A percentile compares a stretch with the other conserved stretches of the same genome.
Evolutionary conservation across 2,113 vertebrate species (phyloP).

Genomic region (Indicator maculatus): DNA sequence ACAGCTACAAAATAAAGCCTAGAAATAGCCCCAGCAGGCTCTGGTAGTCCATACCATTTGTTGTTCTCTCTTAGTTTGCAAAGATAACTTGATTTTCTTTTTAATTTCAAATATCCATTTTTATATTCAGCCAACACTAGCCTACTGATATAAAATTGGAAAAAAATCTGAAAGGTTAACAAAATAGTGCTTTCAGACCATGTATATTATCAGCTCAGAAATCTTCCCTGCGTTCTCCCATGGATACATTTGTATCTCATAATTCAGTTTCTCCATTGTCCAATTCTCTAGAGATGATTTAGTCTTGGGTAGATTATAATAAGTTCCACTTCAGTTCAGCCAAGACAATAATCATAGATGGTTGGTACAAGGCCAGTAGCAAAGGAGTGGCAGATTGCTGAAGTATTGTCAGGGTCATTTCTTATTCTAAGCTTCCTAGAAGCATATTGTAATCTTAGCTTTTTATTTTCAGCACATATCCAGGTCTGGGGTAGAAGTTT

Average conservation of each 20-base stretch:
- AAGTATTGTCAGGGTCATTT: conserved; percentile 45
- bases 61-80: neutral
- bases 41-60: neutral
- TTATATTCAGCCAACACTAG: neutral
- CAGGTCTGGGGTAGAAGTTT: neutral
- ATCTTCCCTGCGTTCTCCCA: neutral
- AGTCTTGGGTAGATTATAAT: conserved; percentile 43
- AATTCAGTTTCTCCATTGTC: conserved; percentile 25
- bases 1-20: neutral
- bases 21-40: neutral
- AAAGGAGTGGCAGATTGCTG: conserved; percentile 3
- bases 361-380: conserved; percentile 18
- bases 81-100: neutral
- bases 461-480: neutral
- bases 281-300: conserved; percentile 48
- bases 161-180: neutral
- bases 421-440: neutral
- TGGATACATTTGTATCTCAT: conserved; percentile 26
- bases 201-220: neutral
- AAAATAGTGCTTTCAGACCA: neutral
- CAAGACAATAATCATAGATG: neutral
- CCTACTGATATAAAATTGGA: neutral
- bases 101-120: neutral
- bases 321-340: conserved; percentile 52
- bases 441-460: neutral